phyloP scores from a whole-genome alignment of 2,888 invertebrate species.

The Iphiclides podalirius region DNA sequence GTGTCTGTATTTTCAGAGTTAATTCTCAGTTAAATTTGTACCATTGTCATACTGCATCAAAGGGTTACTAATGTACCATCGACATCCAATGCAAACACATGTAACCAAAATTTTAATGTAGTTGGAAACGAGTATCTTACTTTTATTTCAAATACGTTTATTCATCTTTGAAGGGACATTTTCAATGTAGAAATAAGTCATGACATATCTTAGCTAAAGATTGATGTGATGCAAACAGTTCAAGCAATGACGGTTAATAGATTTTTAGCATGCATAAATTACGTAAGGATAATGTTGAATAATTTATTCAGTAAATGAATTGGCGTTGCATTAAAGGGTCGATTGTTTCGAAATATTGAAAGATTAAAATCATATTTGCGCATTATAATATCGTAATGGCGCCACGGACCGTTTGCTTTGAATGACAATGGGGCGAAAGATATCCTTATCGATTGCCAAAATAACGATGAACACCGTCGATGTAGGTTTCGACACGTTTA shows the following conservation, averaged over 20 bases:
- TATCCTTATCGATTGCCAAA: constrained; percentile 56
- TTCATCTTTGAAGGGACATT: too few relatives aligned
- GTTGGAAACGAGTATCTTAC: too few relatives aligned
- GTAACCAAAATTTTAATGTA: too few relatives aligned
- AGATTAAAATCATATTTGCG: constrained; percentile 22
- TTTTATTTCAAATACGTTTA: too few relatives aligned
- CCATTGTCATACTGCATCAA: not conserved
- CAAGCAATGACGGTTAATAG: too few relatives aligned
- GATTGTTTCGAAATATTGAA: constrained; percentile 17
- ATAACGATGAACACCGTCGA: constrained; percentile 31
- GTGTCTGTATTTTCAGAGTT: constrained; percentile 39
- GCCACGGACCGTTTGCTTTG: constrained; percentile 27
- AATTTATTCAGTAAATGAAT: not conserved
- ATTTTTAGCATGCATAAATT: not conserved
- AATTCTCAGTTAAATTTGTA: constrained; percentile 5
- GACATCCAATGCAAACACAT: not conserved
- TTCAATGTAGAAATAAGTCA: too few relatives aligned
- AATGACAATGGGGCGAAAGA: constrained; percentile 46
- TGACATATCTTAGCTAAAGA: too few relatives aligned
- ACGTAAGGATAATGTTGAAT: not conserved
- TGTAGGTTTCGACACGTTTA: constrained; percentile 35
- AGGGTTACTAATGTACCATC: not conserved
- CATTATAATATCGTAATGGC: constrained; percentile 18
- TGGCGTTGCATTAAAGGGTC: constrained; percentile 3
- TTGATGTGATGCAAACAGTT: too few relatives aligned